Evolutionary conservation across 2,797 vertebrate genomes (phyloP), one percentile per base, ranked within the genome.

Genomic region (Bradypodion pumilum): DNA sequence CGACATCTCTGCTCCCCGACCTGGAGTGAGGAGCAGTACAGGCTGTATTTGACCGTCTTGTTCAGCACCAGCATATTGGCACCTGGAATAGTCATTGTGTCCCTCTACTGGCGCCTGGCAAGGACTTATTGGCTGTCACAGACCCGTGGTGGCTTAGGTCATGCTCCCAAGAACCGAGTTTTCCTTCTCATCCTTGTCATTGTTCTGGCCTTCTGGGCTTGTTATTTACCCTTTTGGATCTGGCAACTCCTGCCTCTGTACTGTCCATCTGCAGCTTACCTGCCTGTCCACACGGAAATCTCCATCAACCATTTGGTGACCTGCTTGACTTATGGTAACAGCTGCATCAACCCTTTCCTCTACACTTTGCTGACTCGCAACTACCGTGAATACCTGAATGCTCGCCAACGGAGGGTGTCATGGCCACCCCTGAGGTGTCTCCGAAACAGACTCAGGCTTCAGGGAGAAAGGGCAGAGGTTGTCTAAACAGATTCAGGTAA

Each of bases 201-300:
- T 19, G 97, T 98, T 21, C 91, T 97, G 80, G 93, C 96, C 29
- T 98, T 97, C 87, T 98, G 97, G 97, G 97, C 96, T 68, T 98
- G 97, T 87, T 98, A 97, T 88, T 95, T 98, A 7, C 97, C 97
- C 19, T 98, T 98, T 91, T 98, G 97, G 97, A 91, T 97, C 84
- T 97, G 97, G 97, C 97, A 98, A 91, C 95, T 98, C 85, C 94
- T 97, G 77, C 97, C 96, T 0, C 94, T 98, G 44, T 98, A 98
- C 92, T 90, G 95, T 78, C 96, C 97, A 0, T 95, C 95, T 81
- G 91, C 96, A 78, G 90, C 94, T 81, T 94, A 92, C 3, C 90
- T 97, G 60, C 96, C 97, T 0, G 95, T 96, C 63, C 95, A 96
- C 73, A 97, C 96, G 0, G 96, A 97, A 91, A 96, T 97, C 85